phyloP scores from a whole-genome alignment of 2,113 vertebrate genomes.

The Hiodon tergisus region DNA sequence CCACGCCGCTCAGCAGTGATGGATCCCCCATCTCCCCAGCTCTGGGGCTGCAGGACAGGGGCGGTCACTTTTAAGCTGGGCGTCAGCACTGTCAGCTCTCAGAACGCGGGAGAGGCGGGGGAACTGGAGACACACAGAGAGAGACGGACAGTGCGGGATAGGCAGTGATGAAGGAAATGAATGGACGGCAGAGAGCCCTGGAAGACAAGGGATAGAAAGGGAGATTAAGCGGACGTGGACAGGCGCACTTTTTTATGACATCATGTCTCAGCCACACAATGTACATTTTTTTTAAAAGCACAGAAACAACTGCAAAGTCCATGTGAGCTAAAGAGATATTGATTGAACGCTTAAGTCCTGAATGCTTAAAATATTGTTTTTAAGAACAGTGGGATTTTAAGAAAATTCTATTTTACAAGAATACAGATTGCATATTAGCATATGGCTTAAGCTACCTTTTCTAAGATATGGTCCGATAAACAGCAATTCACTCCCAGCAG shows the following conservation, averaged over 20 bases:
- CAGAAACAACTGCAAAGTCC: not conserved
- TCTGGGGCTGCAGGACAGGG: constrained; percentile 57
- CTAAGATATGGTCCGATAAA: too few relatives aligned
- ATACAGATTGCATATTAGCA: too few relatives aligned
- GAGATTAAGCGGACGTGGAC: constrained; percentile 46
- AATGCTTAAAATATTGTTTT: too few relatives aligned
- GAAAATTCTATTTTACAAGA: too few relatives aligned
- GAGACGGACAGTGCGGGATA: constrained; percentile 42
- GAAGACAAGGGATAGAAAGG: constrained; percentile 27
- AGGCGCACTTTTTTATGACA: constrained; percentile 17
- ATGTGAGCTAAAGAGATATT: too few relatives aligned
- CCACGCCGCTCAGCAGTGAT: constrained; percentile 48
- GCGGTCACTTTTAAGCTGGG: constrained; percentile 62
- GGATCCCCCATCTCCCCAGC: constrained; percentile 56
- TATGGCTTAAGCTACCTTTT: too few relatives aligned
- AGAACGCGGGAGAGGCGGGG: constrained; percentile 50
- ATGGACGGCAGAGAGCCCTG: constrained; percentile 15
- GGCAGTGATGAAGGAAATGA: constrained; percentile 13
- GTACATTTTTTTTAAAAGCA: not conserved
- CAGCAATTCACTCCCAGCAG: too few relatives aligned
- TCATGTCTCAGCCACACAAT: not conserved
- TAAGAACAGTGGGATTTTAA: too few relatives aligned
- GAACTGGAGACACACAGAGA: constrained; percentile 51
- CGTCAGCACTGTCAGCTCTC: constrained; percentile 59
- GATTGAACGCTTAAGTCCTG: too few relatives aligned